These are phyloP conservation scores for Gandaritis pyraliata DNA, from an alignment of 2,888 invertebrate species.

Conservation along the genomic window DNA sequence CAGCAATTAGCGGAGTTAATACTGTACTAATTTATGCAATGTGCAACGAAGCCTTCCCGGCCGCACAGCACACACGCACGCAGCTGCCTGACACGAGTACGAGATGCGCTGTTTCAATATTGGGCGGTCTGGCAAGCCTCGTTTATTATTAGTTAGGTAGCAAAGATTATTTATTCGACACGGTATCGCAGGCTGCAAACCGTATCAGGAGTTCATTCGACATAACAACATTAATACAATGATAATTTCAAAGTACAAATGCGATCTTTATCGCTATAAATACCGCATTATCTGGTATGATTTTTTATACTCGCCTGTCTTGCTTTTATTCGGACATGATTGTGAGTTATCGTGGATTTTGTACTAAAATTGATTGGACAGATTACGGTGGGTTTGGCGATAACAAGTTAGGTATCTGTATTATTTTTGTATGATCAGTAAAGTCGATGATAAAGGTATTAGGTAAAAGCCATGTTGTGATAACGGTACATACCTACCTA, in stretches of 20 bases:
- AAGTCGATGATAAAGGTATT: slow-evolving; percentile 61
- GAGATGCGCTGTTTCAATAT: slow-evolving; percentile 53
- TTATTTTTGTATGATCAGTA: slow-evolving; percentile 66
- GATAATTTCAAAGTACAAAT: slow-evolving; percentile 56
- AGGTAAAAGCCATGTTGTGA: slow-evolving; percentile 57
- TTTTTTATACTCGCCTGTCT: slow-evolving; percentile 63
- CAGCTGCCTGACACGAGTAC: slow-evolving; percentile 35
- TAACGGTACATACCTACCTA: slow-evolving; percentile 28
- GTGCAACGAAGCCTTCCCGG: slow-evolving; percentile 48
- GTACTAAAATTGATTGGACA: slow-evolving; percentile 71
- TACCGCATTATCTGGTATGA: slow-evolving; percentile 55
- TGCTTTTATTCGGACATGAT: slow-evolving; percentile 60
- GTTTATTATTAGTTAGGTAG: slow-evolving; percentile 63
- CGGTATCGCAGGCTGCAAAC: slow-evolving; percentile 52
- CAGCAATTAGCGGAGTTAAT: slow-evolving; percentile 70
- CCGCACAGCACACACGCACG: slow-evolving; percentile 29
- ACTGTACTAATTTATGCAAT: slow-evolving; percentile 61
- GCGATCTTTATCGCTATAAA: slow-evolving; percentile 54
- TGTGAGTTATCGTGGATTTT: slow-evolving; percentile 66
- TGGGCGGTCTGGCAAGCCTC: slow-evolving; percentile 57
- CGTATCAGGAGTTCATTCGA: slow-evolving; percentile 56
- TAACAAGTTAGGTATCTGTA: slow-evolving; percentile 53
- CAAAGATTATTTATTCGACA: slow-evolving; percentile 50
- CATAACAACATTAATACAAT: slow-evolving; percentile 59
- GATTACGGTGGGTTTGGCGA: slow-evolving; percentile 62